Conservation (phyloP, 2,888 invertebrate genomes). For the Lasioglossum marginatum region DNA sequence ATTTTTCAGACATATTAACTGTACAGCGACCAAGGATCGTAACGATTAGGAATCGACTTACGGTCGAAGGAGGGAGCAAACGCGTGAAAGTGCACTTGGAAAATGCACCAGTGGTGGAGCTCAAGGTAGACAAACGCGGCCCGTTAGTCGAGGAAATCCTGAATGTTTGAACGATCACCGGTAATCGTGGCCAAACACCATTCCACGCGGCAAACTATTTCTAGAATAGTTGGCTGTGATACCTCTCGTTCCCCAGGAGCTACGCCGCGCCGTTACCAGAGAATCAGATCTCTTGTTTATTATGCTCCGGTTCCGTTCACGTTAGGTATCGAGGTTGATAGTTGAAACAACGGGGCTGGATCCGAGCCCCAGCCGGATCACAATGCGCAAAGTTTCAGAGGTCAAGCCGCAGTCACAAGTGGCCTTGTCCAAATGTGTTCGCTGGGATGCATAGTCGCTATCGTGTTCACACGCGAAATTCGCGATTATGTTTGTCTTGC, state of each 20-base stretch:
- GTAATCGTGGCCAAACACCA: conserved; percentile 22
- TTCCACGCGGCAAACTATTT: conserved; percentile 24
- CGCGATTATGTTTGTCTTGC: neutral
- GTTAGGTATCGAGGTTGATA: conserved; percentile 30
- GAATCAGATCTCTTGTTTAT: conserved; percentile 44
- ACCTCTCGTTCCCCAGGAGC: conserved; percentile 13
- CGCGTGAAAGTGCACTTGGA: neutral
- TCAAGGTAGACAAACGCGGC: conserved; percentile 40
- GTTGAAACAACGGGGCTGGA: conserved; percentile 35
- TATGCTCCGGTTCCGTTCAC: conserved; percentile 28
- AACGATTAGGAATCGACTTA: neutral
- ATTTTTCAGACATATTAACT: neutral
- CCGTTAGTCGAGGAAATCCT: conserved; percentile 3
- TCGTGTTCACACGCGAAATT: conserved; percentile 15
- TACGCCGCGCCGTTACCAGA: conserved; percentile 3
- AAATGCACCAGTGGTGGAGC: conserved; percentile 4
- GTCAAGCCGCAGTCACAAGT: conserved; percentile 49
- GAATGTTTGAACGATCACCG: conserved; percentile 7
- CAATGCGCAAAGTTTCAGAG: conserved; percentile 42
- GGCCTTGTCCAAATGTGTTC: conserved; percentile 19
- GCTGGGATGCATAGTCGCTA: neutral
- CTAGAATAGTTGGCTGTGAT: conserved; percentile 15
- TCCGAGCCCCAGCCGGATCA: conserved; percentile 28
- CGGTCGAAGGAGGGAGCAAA: neutral
- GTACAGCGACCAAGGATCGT: neutral